These are phyloP conservation scores for Pseudorhombus dupliciocellatus DNA, from an alignment of 2,113 vertebrate genomes.

Conservation along the genomic window DNA sequence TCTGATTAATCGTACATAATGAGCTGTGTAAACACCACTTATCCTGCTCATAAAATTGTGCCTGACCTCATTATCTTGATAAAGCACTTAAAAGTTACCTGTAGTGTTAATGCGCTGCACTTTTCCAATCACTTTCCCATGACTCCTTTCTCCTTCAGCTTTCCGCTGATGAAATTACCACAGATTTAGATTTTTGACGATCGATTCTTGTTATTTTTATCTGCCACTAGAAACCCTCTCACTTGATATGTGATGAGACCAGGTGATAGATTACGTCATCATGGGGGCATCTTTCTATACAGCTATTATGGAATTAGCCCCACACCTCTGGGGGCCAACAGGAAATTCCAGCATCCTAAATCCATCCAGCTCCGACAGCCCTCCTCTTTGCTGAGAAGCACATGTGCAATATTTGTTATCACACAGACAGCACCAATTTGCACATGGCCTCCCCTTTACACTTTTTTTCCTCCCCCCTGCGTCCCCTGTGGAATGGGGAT, in stretches of 20 bases:
- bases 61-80: conserved; percentile 56
- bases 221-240: background rate
- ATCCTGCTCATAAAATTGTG: conserved; percentile 51
- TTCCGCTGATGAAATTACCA: conserved; percentile 5
- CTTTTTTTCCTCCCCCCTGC: background rate
- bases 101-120: conserved; percentile 30
- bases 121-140: conserved; percentile 35
- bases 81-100: conserved; percentile 44
- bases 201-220: background rate
- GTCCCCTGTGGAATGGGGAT: conserved; percentile 30
- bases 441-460: conserved; percentile 39
- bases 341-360: conserved; percentile 60
- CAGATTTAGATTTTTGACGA: background rate
- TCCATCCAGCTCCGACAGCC: conserved; percentile 22
- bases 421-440: conserved; percentile 46
- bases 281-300: conserved; percentile 25
- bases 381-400: conserved; percentile 35
- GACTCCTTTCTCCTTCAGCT: conserved; percentile 59
- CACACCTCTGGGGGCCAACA: conserved; percentile 24
- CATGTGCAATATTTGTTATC: conserved; percentile 42
- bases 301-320: conserved; percentile 39
- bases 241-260: conserved; percentile 16
- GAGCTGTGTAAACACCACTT: conserved; percentile 58
- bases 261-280: conserved; percentile 19
- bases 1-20: conserved; percentile 36